Conservation (phyloP, 2,797 vertebrate genomes). For the Iguana delicatissima region DNA sequence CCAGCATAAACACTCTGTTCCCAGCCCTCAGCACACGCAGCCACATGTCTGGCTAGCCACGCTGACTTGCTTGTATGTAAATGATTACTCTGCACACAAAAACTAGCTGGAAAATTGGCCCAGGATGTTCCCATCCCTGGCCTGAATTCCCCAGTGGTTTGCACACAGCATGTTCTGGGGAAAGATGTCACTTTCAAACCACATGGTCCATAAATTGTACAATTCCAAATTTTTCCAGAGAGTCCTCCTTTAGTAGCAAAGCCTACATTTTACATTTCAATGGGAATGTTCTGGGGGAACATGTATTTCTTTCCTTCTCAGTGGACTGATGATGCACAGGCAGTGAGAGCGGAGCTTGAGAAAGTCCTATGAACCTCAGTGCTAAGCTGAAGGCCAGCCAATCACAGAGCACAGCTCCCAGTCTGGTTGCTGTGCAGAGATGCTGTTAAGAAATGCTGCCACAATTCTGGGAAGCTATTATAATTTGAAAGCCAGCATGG, state of each 20-base stretch:
- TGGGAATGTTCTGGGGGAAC: background rate
- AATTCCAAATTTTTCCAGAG: background rate
- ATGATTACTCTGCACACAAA: conserved; percentile 1
- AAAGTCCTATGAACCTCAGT: conserved; percentile 2
- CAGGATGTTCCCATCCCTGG: background rate
- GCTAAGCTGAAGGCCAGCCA: background rate
- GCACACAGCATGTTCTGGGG: background rate
- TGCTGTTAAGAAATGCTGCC: background rate
- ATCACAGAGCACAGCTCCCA: background rate
- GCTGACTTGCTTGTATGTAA: background rate
- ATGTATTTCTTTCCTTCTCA: background rate
- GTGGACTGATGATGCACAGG: background rate
- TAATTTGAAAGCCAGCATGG: background rate
- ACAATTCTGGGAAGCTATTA: background rate
- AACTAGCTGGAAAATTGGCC: background rate
- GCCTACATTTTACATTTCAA: background rate
- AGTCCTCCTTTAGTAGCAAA: background rate
- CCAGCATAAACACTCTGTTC: conserved; percentile 8
- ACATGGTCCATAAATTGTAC: background rate
- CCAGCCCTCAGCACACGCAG: background rate
- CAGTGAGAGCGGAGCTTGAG: background rate
- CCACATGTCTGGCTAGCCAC: background rate
- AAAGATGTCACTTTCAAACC: background rate
- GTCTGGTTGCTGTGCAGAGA: background rate
- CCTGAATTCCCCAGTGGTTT: background rate